Conservation (phyloP, 2,797 vertebrate genomes). For the Enteromius paludinosus region DNA sequence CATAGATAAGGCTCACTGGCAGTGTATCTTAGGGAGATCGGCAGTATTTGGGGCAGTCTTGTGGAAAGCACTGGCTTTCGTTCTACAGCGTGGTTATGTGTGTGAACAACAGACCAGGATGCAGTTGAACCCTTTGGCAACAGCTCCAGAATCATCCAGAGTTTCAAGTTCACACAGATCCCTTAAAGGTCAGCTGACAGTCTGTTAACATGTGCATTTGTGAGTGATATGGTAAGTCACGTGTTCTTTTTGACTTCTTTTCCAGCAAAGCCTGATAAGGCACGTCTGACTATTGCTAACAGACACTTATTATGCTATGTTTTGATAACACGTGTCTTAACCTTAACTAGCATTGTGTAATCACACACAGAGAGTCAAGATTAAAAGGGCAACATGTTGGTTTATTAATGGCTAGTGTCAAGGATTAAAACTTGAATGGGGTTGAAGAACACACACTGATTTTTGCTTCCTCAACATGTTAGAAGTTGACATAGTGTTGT, state of each 20-base stretch:
- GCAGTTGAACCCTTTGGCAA: constrained; percentile 41
- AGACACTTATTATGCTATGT: neutral
- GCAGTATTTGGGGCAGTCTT: constrained; percentile 38
- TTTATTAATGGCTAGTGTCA: neutral
- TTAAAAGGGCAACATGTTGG: neutral
- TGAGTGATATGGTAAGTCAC: neutral
- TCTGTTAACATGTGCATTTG: constrained; percentile 2
- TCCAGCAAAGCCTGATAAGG: neutral
- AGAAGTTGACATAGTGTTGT: neutral
- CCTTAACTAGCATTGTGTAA: neutral
- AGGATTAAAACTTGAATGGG: neutral
- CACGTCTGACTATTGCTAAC: constrained; percentile 6
- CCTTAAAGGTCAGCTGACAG: constrained; percentile 4
- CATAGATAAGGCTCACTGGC: constrained; percentile 34
- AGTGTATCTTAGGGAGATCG: constrained; percentile 3
- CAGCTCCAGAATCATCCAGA: constrained; percentile 16
- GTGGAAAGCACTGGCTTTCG: constrained; percentile 25
- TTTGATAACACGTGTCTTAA: constrained; percentile 1
- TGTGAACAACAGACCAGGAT: constrained; percentile 23
- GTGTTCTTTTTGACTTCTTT: neutral
- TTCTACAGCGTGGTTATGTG: constrained; percentile 7
- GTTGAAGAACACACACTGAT: neutral
- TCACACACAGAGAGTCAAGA: neutral
- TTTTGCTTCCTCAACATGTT: neutral
- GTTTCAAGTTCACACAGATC: constrained; percentile 30